These are phyloP conservation scores for Stomorhina lunata DNA, from an alignment of 2,888 invertebrate species.

Conservation along the genomic window DNA sequence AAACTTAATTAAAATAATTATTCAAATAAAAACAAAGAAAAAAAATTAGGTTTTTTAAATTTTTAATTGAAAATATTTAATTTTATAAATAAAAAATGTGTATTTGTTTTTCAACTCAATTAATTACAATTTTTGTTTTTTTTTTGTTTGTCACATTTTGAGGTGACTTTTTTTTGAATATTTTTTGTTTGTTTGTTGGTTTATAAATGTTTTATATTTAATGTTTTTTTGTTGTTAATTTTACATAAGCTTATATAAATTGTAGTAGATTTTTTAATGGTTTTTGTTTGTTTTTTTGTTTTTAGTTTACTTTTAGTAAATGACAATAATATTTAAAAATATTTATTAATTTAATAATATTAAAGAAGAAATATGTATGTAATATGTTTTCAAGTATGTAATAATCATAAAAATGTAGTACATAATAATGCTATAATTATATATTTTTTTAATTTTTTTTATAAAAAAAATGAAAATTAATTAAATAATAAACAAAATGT, in stretches of 20 bases:
- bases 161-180: constrained; percentile 34
- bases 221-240: constrained; percentile 62
- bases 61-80: constrained; percentile 8
- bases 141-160: constrained; percentile 52
- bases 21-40: too few relatives aligned
- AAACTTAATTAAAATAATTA: too few relatives aligned
- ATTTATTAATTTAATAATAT: constrained; percentile 53
- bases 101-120: constrained; percentile 53
- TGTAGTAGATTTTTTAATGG: constrained; percentile 45
- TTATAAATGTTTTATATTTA: constrained; percentile 19
- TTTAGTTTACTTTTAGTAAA: constrained; percentile 72
- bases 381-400: constrained; percentile 45
- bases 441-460: too few relatives aligned
- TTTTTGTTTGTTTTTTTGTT: constrained; percentile 65
- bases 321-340: constrained; percentile 67
- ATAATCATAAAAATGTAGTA: constrained; percentile 71
- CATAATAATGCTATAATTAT: constrained; percentile 68
- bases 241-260: constrained; percentile 60
- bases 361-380: constrained; percentile 61
- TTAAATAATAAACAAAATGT: constrained; percentile 37
- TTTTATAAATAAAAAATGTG: constrained; percentile 28
- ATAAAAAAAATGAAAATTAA: constrained; percentile 63
- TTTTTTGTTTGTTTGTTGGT: constrained; percentile 43
- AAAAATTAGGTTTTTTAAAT: constrained; percentile 38
- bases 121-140: constrained; percentile 48